Base-by-base conservation (phyloP, 2,113 vertebrate genomes). In the Nycticryphes semicollaris region DNA sequence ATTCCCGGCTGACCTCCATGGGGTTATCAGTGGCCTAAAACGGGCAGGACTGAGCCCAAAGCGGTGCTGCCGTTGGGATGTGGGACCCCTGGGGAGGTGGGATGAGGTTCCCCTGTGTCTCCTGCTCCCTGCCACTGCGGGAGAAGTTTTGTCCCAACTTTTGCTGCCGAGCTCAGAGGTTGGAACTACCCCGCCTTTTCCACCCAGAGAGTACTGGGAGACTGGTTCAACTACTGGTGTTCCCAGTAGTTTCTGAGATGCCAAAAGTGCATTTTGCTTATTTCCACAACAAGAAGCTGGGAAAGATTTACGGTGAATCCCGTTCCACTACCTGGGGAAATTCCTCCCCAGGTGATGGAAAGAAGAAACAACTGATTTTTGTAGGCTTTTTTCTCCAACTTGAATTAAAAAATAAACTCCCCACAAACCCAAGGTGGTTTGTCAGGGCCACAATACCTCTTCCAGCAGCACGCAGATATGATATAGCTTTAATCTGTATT, bases 401-500 rank as follows among this genome's bases (percentile, higher is more conserved):
- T 24, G 41, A 86, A 82, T 45, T 62, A 48, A 79, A 53, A 78
- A 69, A 64, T 47, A 74, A 74, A 18, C 20, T 17, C 47, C 41
- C 12, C 18, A 22, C 28, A 37, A n/a, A 1, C 4, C 6, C 53
- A 24, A 96, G 90, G 80, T 22, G 90, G 84, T 90, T 92, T 35
- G 33, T 15, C 11, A 51, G 45, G 64, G 51, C 53, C 53, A 85
- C 12, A 37, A 48, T 64, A 77, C 45, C 78, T 91, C 57, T 91
- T 51, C 76, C 72, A 88, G 60, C 84, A 88, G 28, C 53, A 48
- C 4, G 6, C 45, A 84, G 88, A 84, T 94, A 94, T 92, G 91
- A 93, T 90, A 79, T 76, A 87, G 66, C 73, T 96, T 96, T 77
- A 81, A 93, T 97, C 87, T 96, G 86, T 86, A 95, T 93, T 93